A percentile compares a stretch with the other conserved stretches of the same genome.
These are phyloP conservation scores for Vanessa tameamea DNA, from an alignment of 1,140 invertebrate species.

Conservation along the genomic window DNA sequence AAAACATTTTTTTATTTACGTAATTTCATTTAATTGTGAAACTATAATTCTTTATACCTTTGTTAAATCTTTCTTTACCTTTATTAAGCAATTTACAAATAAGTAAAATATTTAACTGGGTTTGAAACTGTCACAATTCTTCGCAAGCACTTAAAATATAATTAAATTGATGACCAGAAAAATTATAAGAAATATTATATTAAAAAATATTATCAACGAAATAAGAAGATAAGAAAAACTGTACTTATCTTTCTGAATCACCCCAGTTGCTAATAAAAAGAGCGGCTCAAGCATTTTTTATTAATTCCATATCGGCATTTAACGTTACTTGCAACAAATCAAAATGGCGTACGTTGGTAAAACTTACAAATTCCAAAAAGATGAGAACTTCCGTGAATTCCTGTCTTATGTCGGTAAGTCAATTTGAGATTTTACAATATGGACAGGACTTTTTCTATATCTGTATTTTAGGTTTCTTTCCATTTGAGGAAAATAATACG, in stretches of 20 bases:
- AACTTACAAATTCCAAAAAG: constrained; percentile 39
- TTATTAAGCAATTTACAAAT: too few species aligned
- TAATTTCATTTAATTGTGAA: too few species aligned
- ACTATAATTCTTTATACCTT: too few species aligned
- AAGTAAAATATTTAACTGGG: too few species aligned
- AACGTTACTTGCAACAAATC: constrained; percentile 1
- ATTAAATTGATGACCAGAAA: background rate
- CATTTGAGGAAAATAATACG: too few species aligned
- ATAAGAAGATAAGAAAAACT: background rate
- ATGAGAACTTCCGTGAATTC: constrained; percentile 50
- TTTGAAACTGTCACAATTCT: too few species aligned
- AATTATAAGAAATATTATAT: constrained; percentile 1
- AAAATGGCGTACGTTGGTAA: constrained; percentile 50
- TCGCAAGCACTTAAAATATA: too few species aligned
- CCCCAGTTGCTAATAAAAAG: constrained; percentile 11
- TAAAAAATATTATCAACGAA: background rate
- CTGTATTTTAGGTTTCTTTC: too few species aligned
- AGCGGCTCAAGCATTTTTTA: background rate
- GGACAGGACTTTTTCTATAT: too few species aligned
- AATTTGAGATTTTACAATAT: background rate
- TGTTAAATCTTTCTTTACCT: too few species aligned
- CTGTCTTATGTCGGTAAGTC: constrained; percentile 44
- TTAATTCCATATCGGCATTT: constrained; percentile 8
- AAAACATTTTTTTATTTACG: too few species aligned
- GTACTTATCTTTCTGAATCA: constrained; percentile 2